Evolutionary conservation across 2,888 invertebrate genomes (phyloP), one percentile per base, ranked within the genome.

Genomic region (Zygogramma bicolorata): DNA sequence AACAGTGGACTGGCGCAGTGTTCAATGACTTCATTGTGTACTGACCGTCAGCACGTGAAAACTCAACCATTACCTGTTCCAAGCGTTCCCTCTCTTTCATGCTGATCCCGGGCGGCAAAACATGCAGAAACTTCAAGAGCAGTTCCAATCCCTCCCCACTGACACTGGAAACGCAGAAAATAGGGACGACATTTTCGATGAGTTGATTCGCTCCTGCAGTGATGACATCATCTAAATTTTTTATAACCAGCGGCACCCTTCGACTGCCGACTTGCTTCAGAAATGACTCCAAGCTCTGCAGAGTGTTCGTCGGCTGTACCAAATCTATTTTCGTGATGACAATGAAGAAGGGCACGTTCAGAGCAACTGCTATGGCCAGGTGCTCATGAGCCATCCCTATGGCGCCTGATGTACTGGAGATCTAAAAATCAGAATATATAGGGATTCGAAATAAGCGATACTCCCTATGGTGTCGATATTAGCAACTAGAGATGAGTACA

Each of bases 271-370:
- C 91, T 63, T 91, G 90, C 73, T 92, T 92, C 34, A 94, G 88
- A 62, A 93, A 88, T 40, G 89, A 87, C 80, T 92, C 91, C 53
- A 94, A 82, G 80, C 90, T 90, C 74, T 88, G 87, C 57, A 91
- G 84, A 10, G 90, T 90, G 74, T 86, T 85, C 25, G 88, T 87
- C 1, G 90, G 89, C 2, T 89, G 88, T n/a, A 94, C 93, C 69
- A 97, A 89, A 87, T 99, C 99, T 69, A 93, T 94, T 89, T 99
- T 99, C 73, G 95, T 97, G 71, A 99, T 91, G 0, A 98, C 95
- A 15, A 97, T 93, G 85, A 98, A 97, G 86, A 98, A 94, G 0
- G 99, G 98, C 81, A 95, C 91, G 80, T 94, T 93, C 57, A 96
- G 85, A 0, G 95, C 95, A 0, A 93, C 88, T 1, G 94, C 92